phyloP scores from a whole-genome alignment of 1,140 invertebrate genomes.

The Tetramorium simillimum region DNA sequence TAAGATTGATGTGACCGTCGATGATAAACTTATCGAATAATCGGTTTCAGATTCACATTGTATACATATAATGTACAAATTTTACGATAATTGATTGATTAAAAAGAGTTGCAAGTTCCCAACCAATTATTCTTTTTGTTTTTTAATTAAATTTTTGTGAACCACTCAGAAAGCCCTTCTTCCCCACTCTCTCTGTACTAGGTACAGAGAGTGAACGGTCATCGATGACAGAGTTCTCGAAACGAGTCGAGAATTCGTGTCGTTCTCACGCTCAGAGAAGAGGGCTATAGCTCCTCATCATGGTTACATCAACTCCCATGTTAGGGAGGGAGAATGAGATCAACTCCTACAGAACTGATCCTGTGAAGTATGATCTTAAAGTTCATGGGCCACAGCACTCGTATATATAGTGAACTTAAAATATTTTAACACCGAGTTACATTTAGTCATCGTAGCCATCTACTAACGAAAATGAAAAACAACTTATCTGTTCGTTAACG shows the following conservation, averaged over 20 bases:
- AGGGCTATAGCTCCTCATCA: slow-evolving; percentile 84
- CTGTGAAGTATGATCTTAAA: slow-evolving; percentile 86
- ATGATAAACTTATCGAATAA: too few species aligned
- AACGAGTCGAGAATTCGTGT: slow-evolving; percentile 55
- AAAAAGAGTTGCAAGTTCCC: too few species aligned
- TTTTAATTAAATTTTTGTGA: neutral
- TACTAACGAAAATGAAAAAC: neutral
- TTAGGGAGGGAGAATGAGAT: slow-evolving; percentile 80
- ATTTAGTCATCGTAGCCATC: neutral
- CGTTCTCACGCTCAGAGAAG: slow-evolving; percentile 85
- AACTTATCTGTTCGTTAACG: neutral
- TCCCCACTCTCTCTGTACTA: slow-evolving; percentile 77
- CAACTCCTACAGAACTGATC: slow-evolving; percentile 87
- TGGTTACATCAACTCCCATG: slow-evolving; percentile 83
- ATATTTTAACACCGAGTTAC: slow-evolving; percentile 9
- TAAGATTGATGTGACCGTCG: too few species aligned
- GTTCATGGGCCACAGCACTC: accelerated
- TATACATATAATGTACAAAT: too few species aligned
- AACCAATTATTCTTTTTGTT: too few species aligned
- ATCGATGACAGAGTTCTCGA: slow-evolving; percentile 81
- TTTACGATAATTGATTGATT: too few species aligned
- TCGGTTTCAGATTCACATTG: too few species aligned
- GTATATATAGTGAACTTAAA: neutral
- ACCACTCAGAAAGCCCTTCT: slow-evolving; percentile 83
- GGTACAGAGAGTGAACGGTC: slow-evolving; percentile 83